Base-by-base conservation (phyloP, 2,797 vertebrate genomes). In the Cynopterus sphinx region DNA sequence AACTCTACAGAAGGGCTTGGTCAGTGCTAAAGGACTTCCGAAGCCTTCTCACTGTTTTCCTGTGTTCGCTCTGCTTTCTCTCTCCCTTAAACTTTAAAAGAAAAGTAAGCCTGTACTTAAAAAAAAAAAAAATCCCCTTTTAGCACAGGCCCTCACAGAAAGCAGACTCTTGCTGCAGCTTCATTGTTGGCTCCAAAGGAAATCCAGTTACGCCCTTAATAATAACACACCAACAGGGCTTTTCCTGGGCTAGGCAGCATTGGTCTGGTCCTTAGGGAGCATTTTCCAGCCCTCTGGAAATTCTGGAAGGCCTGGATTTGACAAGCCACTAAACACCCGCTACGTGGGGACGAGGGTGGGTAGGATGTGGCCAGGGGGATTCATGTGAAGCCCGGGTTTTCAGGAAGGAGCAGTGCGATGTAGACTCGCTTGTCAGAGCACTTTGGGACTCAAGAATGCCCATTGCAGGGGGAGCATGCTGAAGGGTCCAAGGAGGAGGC, bases 271-370 rank as follows among this genome's bases (percentile, higher is more conserved):
- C 2, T 26, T 55, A 43, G 49, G 15, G 79, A 41, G 49, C n/a
- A 68, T 36, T 77, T 78, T 86, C 31, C 43, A 55, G 87, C 33
- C 16, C 57, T 87, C 49, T 33, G 92, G 73, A 94, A 95, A 95
- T 91, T 90, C 61, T 93, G 94, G 91, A 95, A 93, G 53, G 46
- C 61, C 63, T 33, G 82, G 82, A 94, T 98, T 96, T 95, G 94
- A 90, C 94, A 95, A 94, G 89, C 87, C 91, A 67, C 1, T 10
- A 49, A 90, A 87, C 26, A 41, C 71, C 88, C 70, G 63, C 36
- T 90, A 3, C 67, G 31, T 26, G 95, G 61, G 90, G 89, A 81
- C n/a, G 82, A 70, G 51, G 57, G 26, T 87, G 93, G 24, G 96
- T 93, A 97, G 89, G 86, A 75, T 5, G 1, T 33, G n/a, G 28